These are phyloP conservation scores for Daboia siamensis DNA, from an alignment of 2,113 vertebrate species.

Conservation along the genomic window DNA sequence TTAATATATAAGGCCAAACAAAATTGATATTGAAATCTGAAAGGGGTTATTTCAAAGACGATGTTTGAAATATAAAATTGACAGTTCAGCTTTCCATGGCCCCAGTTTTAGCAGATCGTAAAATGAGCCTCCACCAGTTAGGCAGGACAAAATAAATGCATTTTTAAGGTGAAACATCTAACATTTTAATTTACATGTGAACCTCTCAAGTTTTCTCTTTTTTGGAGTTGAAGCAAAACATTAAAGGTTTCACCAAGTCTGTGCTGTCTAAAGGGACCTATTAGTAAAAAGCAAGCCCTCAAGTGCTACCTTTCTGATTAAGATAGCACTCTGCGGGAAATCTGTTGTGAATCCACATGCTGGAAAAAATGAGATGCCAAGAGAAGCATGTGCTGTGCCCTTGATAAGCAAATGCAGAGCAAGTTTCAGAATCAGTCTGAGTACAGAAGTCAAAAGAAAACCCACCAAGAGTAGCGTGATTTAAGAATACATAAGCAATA, in stretches of 20 bases:
- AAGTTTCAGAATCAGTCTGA: conserved; percentile 28
- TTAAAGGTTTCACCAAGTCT: conserved; percentile 32
- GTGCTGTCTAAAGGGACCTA: neutral
- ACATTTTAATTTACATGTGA: conserved; percentile 22
- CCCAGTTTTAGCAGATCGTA: neutral
- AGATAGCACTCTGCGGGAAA: conserved; percentile 34
- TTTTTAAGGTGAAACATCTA: conserved; percentile 16
- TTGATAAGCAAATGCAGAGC: conserved; percentile 35
- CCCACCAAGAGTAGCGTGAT: neutral
- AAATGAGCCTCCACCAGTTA: conserved; percentile 22
- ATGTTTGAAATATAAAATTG: neutral
- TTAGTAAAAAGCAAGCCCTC: conserved; percentile 21
- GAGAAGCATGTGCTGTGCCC: conserved; percentile 41
- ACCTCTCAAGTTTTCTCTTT: conserved; percentile 6
- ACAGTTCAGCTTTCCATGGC: neutral
- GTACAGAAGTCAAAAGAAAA: conserved; percentile 4
- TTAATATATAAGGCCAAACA: neutral
- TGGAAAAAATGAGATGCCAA: conserved; percentile 27
- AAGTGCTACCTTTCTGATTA: conserved; percentile 44
- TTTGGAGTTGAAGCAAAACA: conserved; percentile 31
- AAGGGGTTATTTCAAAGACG: neutral
- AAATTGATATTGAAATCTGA: neutral
- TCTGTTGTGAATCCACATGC: conserved; percentile 41
- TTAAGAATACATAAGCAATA: conserved; percentile 1
- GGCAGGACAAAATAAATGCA: neutral